A percentile compares a stretch with the other conserved stretches of the same genome.
phyloP scores from a whole-genome alignment of 2,888 invertebrate genomes.

The Chelonus formosanus region DNA sequence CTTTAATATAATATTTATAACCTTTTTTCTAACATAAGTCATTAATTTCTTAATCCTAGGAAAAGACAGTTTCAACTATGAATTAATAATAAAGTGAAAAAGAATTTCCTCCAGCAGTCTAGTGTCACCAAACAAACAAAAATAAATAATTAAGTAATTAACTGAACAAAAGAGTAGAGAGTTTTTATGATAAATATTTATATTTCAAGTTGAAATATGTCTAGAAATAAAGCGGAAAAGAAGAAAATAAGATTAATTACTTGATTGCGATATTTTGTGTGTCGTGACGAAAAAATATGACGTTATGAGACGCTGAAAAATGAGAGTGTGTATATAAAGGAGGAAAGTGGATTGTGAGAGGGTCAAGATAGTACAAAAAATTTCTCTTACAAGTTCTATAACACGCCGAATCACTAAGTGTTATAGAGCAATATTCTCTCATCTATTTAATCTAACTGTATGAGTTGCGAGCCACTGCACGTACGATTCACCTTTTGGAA shows the following conservation, averaged over 20 bases:
- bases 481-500: slow-evolving; percentile 22
- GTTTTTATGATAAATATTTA: slow-evolving; percentile 29
- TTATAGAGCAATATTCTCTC: too few relatives aligned
- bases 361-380: slow-evolving; percentile 7
- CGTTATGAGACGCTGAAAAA: slow-evolving; percentile 8
- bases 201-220: slow-evolving; percentile 18
- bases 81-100: too few relatives aligned
- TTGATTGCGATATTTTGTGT: slow-evolving; percentile 6
- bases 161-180: background rate
- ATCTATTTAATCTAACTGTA: background rate
- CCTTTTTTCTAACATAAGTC: too few relatives aligned
- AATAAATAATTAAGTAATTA: too few relatives aligned
- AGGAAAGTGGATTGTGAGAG: slow-evolving; percentile 1
- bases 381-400: background rate
- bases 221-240: slow-evolving; percentile 17
- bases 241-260: slow-evolving; percentile 35
- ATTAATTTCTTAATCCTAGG: too few relatives aligned
- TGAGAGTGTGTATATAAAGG: background rate
- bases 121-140: too few relatives aligned
- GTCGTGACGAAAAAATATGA: slow-evolving; percentile 6
- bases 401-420: background rate
- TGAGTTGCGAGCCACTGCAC: slow-evolving; percentile 12
- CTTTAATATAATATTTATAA: too few relatives aligned
- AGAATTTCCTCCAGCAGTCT: too few relatives aligned
- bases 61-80: too few relatives aligned